Evolutionary conservation across 2,888 invertebrate species (phyloP).

Genomic region (Trachelus iudaicus): DNA sequence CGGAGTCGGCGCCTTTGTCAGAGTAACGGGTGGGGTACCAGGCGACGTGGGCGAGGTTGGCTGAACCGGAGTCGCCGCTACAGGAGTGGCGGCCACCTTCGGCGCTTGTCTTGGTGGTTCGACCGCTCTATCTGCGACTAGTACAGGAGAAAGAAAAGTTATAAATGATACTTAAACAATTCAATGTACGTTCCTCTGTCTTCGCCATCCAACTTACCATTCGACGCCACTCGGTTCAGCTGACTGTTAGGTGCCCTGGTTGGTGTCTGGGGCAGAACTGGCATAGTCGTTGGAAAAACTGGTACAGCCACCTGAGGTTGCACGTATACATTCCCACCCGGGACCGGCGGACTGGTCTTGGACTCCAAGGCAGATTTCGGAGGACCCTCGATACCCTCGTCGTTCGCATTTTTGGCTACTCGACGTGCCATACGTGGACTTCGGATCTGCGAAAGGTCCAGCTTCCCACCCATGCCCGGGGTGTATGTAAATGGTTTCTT

Average conservation of each 20-base stretch:
- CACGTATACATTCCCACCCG: slow-evolving; percentile 67
- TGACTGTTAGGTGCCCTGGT: slow-evolving; percentile 10
- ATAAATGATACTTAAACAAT: not conserved
- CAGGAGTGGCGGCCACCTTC: slow-evolving; percentile 30
- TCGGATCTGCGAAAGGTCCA: slow-evolving; percentile 89
- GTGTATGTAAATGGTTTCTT: slow-evolving; percentile 98
- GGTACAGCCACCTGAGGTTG: slow-evolving; percentile 75
- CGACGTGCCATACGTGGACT: slow-evolving; percentile 91
- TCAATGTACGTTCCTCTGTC: not conserved
- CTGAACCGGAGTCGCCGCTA: slow-evolving; percentile 29
- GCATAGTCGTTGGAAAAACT: slow-evolving; percentile 70
- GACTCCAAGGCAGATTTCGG: slow-evolving; percentile 68
- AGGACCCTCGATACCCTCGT: slow-evolving; percentile 74
- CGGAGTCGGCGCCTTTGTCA: slow-evolving; percentile 72
- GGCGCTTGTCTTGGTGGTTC: slow-evolving; percentile 46
- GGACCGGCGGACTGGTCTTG: slow-evolving; percentile 67
- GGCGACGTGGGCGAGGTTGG: slow-evolving; percentile 56
- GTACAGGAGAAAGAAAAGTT: not conserved
- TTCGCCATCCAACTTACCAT: slow-evolving; percentile 24
- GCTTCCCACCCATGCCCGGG: slow-evolving; percentile 79
- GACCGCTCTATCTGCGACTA: slow-evolving; percentile 30
- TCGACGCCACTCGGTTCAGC: slow-evolving; percentile 33
- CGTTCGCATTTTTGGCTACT: slow-evolving; percentile 75
- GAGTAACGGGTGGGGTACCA: slow-evolving; percentile 60
- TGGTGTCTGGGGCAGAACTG: slow-evolving; percentile 49